These are phyloP conservation scores for Sebastes hubbsi DNA, from an alignment of 2,797 vertebrate genomes.

Conservation along the genomic window DNA sequence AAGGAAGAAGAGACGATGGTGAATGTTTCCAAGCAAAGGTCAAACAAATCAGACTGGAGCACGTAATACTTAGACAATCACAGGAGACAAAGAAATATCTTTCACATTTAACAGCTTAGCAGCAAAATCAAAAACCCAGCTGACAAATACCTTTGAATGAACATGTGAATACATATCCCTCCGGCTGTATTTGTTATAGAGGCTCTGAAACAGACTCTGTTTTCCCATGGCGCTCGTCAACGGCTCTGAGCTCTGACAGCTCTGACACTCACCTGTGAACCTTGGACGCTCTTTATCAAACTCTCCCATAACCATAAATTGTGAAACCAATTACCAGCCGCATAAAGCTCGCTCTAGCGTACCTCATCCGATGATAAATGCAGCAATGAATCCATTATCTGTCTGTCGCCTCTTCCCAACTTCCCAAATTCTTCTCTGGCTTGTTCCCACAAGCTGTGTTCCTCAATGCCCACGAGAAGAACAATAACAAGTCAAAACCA, in stretches of 20 bases:
- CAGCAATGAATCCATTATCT: background rate
- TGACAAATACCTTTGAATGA: slow-evolving; percentile 59
- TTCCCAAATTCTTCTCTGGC: slow-evolving; percentile 3
- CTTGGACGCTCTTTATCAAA: slow-evolving; percentile 58
- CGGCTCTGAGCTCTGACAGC: background rate
- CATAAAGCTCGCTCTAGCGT: background rate
- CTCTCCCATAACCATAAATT: slow-evolving; percentile 36
- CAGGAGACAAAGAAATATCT: background rate
- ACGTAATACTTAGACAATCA: background rate
- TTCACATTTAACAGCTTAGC: background rate
- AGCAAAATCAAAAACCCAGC: background rate
- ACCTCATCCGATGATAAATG: background rate
- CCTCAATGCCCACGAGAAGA: background rate
- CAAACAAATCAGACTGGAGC: background rate
- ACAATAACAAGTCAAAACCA: background rate
- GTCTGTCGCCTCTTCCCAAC: background rate
- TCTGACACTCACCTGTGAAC: slow-evolving; percentile 52
- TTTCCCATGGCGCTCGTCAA: slow-evolving; percentile 55
- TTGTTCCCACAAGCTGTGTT: slow-evolving; percentile 5
- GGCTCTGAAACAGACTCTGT: slow-evolving; percentile 52
- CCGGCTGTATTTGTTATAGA: slow-evolving; percentile 55
- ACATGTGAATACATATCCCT: slow-evolving; percentile 39
- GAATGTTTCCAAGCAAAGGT: background rate
- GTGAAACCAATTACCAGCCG: background rate
- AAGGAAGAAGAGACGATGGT: background rate